phyloP scores from a whole-genome alignment of 2,888 invertebrate genomes.

The Tanypteryx hageni region DNA sequence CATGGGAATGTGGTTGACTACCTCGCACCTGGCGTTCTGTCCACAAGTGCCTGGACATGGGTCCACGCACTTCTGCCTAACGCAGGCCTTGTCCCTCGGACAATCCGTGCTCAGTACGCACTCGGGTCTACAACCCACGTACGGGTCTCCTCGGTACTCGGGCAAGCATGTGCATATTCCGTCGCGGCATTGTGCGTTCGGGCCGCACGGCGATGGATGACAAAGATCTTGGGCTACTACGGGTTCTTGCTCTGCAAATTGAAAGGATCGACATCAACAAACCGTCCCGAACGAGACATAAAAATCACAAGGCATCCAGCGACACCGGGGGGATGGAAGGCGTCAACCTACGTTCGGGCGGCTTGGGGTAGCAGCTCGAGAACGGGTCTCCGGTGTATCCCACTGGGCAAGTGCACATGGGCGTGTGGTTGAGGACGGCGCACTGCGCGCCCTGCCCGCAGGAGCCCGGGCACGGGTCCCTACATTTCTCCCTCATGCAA shows the following conservation, averaged over 20 bases:
- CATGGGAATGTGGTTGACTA: constrained; percentile 64
- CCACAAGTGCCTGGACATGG: constrained; percentile 64
- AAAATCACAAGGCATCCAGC: neutral
- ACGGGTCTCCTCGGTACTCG: constrained; percentile 86
- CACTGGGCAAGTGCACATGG: constrained; percentile 77
- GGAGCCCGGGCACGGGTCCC: constrained; percentile 72
- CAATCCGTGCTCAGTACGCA: constrained; percentile 84
- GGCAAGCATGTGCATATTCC: constrained; percentile 84
- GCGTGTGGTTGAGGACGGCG: constrained; percentile 78
- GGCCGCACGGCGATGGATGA: constrained; percentile 73
- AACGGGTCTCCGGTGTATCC: constrained; percentile 78
- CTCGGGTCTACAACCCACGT: constrained; percentile 83
- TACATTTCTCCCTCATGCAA: constrained; percentile 73
- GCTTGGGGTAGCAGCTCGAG: constrained; percentile 73
- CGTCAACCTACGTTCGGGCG: constrained; percentile 70
- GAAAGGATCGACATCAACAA: constrained; percentile 25
- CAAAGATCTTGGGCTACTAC: constrained; percentile 74
- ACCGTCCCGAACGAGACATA: neutral
- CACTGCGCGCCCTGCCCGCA: constrained; percentile 78
- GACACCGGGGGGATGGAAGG: constrained; percentile 9
- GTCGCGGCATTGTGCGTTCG: constrained; percentile 78
- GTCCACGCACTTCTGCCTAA: constrained; percentile 60
- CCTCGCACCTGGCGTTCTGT: constrained; percentile 54
- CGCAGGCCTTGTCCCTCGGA: constrained; percentile 70
- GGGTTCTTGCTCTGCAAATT: constrained; percentile 45